phyloP scores from a whole-genome alignment of 2,888 invertebrate genomes.

The Emesis castigata region DNA sequence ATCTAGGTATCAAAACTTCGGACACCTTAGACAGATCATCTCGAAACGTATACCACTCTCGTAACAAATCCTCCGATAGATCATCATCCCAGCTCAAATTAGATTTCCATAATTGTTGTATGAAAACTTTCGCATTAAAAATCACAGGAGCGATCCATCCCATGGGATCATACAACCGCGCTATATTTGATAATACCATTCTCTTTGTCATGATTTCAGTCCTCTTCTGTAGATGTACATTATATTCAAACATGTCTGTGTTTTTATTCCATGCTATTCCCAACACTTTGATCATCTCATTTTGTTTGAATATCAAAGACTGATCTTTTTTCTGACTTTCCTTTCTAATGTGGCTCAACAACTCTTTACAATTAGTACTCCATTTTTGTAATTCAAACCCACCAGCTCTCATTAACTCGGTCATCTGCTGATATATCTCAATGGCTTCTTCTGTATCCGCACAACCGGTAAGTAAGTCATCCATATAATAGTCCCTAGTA shows the following conservation, averaged over 20 bases:
- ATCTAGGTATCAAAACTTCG: constrained; percentile 12
- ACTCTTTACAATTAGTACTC: constrained; percentile 35
- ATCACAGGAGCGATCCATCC: not conserved
- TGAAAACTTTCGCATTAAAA: not conserved
- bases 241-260: constrained; percentile 15
- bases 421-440: constrained; percentile 55
- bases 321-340: not conserved
- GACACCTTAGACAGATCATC: not conserved
- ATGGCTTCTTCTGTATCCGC: constrained; percentile 44
- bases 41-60: not conserved
- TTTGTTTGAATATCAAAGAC: not conserved
- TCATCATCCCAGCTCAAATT: constrained; percentile 55
- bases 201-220: constrained; percentile 23
- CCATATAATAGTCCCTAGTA: constrained; percentile 48
- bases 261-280: constrained; percentile 23
- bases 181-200: constrained; percentile 41
- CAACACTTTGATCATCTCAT: constrained; percentile 30
- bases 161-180: constrained; percentile 42
- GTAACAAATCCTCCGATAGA: not conserved
- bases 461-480: constrained; percentile 59
- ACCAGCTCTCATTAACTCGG: constrained; percentile 56
- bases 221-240: not conserved
- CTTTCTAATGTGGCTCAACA: constrained; percentile 14
- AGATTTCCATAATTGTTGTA: constrained; percentile 30
- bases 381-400: constrained; percentile 69